These are phyloP conservation scores for Neoascia interrupta DNA, from an alignment of 2,888 invertebrate species.

Conservation along the genomic window DNA sequence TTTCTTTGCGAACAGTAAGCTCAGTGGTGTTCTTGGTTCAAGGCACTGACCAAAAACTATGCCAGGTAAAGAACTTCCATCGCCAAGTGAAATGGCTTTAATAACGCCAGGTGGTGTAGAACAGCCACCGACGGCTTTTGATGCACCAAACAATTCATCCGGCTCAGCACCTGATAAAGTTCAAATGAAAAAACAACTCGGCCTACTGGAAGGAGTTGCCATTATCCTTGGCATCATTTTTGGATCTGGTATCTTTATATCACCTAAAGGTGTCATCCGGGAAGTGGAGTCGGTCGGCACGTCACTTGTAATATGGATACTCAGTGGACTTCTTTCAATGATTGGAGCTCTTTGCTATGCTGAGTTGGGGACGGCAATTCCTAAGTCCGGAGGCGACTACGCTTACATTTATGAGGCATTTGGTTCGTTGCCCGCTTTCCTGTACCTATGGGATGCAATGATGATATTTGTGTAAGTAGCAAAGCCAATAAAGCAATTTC, in stretches of 20 bases:
- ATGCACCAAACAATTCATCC: conserved; percentile 3
- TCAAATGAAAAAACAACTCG: conserved; percentile 92
- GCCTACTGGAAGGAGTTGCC: conserved; percentile 93
- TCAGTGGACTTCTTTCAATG: conserved; percentile 93
- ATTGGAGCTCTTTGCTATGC: conserved; percentile 98
- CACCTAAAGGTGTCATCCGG: conserved; percentile 94
- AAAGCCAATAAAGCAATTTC: neutral
- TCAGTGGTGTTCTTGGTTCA: no score
- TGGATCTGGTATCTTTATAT: conserved; percentile 97
- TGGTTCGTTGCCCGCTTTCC: conserved; percentile 94
- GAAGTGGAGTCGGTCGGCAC: conserved; percentile 95
- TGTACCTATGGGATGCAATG: conserved; percentile 98
- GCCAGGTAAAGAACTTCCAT: no score
- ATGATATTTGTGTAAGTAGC: conserved; percentile 94
- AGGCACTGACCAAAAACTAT: no score
- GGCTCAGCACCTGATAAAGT: conserved; percentile 81
- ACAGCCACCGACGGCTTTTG: conserved; percentile 69
- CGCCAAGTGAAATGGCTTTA: conserved; percentile 79
- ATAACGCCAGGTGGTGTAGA: conserved; percentile 77
- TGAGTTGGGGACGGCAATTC: conserved; percentile 90
- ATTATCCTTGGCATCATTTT: conserved; percentile 97
- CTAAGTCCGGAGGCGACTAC: conserved; percentile 98
- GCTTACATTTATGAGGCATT: conserved; percentile 96
- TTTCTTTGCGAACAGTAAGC: no score
- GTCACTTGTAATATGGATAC: conserved; percentile 91